These are phyloP conservation scores for Alca torda DNA, from an alignment of 2,797 vertebrate species.

Conservation along the genomic window DNA sequence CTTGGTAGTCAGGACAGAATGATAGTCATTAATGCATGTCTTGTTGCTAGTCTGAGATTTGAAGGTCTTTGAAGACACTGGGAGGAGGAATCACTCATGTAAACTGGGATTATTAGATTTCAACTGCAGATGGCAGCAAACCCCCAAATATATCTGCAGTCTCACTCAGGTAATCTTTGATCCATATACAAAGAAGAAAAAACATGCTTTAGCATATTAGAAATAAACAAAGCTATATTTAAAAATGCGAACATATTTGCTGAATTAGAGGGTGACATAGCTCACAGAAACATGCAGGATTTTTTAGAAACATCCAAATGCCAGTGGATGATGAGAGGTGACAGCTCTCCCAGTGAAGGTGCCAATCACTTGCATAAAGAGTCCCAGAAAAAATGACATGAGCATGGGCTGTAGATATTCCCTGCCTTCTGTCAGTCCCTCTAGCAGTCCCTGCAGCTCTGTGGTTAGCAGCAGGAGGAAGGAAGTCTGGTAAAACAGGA, in stretches of 20 bases:
- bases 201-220: neutral
- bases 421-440: neutral
- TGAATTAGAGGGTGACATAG: neutral
- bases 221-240: neutral
- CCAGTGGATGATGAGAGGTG: constrained; percentile 19
- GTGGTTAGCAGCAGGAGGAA: neutral
- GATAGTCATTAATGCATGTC: neutral
- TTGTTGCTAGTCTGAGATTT: neutral
- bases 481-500: constrained; percentile 1
- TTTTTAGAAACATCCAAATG: constrained; percentile 16
- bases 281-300: neutral
- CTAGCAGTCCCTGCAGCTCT: neutral
- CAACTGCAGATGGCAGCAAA: constrained; percentile 72
- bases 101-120: neutral
- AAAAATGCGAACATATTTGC: neutral
- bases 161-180: neutral
- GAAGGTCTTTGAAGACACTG: neutral
- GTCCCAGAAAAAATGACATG: neutral
- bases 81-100: neutral
- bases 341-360: constrained; percentile 8
- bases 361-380: constrained; percentile 32
- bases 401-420: neutral
- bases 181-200: neutral
- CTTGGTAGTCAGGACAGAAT: neutral
- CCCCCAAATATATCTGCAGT: neutral